phyloP scores from a whole-genome alignment of 2,797 vertebrate species.

The Vipera ursinii region DNA sequence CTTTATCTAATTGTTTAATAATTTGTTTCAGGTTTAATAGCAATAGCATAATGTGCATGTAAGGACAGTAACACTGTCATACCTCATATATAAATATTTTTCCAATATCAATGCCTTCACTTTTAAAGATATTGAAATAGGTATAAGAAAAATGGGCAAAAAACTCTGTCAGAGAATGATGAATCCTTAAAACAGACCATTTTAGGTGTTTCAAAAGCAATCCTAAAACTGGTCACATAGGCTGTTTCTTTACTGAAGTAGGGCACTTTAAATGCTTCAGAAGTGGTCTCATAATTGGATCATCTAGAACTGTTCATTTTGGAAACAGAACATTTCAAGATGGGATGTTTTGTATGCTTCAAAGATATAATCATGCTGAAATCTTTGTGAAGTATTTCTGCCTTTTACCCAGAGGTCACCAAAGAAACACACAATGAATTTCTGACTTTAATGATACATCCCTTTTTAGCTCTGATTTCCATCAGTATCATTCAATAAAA shows the following conservation, averaged over 20 bases:
- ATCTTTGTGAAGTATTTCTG: background rate
- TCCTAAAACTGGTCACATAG: background rate
- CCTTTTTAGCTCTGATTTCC: background rate
- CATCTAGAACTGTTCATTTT: background rate
- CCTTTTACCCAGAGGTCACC: background rate
- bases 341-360: background rate
- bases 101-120: background rate
- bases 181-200: background rate
- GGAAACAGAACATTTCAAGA: background rate
- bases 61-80: background rate
- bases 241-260: background rate
- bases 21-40: background rate
- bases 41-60: background rate
- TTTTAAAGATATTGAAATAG: background rate
- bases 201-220: background rate
- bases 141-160: no score
- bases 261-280: background rate
- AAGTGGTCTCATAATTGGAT: background rate
- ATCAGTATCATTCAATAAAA: background rate
- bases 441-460: background rate
- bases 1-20: background rate
- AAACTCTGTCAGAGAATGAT: no score
- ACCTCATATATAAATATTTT: background rate
- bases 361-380: background rate
- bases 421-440: background rate